Percentiles rank a stretch among this genome's conserved stretches.
These are phyloP conservation scores for Synergus laeviventris DNA, from an alignment of 2,888 invertebrate genomes.

Conservation along the genomic window DNA sequence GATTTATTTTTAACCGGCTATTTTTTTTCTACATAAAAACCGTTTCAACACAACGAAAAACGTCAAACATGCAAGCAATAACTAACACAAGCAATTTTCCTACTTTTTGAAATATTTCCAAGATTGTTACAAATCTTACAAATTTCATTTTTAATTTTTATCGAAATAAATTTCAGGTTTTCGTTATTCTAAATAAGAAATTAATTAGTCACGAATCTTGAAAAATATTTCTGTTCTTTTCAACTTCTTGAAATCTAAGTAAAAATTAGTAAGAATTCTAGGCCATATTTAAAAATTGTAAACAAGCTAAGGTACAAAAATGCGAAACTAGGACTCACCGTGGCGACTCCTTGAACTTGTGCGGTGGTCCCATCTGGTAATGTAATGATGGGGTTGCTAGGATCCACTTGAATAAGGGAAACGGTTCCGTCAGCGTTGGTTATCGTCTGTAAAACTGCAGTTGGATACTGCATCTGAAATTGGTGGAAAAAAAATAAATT, in stretches of 20 bases:
- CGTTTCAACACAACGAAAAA: not conserved
- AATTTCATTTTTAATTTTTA: no score
- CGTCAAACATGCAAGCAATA: not conserved
- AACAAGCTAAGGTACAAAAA: not conserved
- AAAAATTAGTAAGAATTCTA: not conserved
- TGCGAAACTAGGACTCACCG: constrained; percentile 73
- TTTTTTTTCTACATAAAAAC: not conserved
- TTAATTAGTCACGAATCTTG: not conserved
- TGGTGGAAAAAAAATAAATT: constrained; percentile 38
- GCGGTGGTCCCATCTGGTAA: constrained; percentile 97
- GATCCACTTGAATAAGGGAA: constrained; percentile 96
- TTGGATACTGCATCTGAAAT: constrained; percentile 84
- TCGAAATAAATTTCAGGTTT: not conserved
- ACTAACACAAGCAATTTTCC: not conserved
- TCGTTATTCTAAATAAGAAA: not conserved
- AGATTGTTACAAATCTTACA: not conserved
- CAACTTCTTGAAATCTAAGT: not conserved
- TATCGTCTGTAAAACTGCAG: constrained; percentile 95
- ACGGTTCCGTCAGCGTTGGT: constrained; percentile 98
- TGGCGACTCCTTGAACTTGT: constrained; percentile 90
- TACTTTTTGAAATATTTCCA: not conserved
- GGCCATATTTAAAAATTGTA: not conserved
- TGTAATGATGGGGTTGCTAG: constrained; percentile 95
- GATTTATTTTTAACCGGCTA: not conserved
- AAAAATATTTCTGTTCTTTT: not conserved